Evolutionary conservation across 2,888 invertebrate species (phyloP).

Genomic region (Pandemis cinnamomeana): DNA sequence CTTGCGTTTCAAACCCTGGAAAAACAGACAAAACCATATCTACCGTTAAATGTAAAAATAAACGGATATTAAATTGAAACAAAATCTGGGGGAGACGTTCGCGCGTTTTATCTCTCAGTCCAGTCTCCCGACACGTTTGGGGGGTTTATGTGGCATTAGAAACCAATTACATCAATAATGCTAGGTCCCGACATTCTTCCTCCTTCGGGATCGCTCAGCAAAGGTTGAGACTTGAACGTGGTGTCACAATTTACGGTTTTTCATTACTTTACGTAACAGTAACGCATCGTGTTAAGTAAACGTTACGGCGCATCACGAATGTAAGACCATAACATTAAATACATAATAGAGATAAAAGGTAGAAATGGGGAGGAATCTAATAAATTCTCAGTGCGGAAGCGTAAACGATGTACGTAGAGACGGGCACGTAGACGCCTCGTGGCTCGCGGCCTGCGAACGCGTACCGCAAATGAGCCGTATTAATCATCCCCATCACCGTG

Average conservation of each 20-base stretch:
- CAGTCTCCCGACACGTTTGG: slow-evolving; percentile 83
- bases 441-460: slow-evolving; percentile 54
- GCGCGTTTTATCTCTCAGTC: slow-evolving; percentile 80
- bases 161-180: slow-evolving; percentile 84
- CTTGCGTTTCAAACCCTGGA: background rate
- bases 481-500: slow-evolving; percentile 81
- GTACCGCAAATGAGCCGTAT: slow-evolving; percentile 82
- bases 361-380: slow-evolving; percentile 79
- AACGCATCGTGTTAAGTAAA: slow-evolving; percentile 53
- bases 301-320: slow-evolving; percentile 57
- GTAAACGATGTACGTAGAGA: slow-evolving; percentile 80
- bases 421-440: slow-evolving; percentile 73
- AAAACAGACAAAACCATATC: background rate
- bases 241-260: slow-evolving; percentile 27
- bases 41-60: slow-evolving; percentile 42
- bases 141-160: slow-evolving; percentile 84
- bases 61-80: slow-evolving; percentile 51
- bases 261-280: slow-evolving; percentile 29
- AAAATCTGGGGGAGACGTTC: slow-evolving; percentile 60
- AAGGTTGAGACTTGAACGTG: slow-evolving; percentile 21
- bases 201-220: slow-evolving; percentile 15
- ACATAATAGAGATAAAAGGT: slow-evolving; percentile 79
- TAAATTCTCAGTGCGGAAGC: slow-evolving; percentile 81
- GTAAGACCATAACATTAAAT: slow-evolving; percentile 66
- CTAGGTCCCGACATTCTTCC: slow-evolving; percentile 42